These are phyloP conservation scores for Polydrusus tereticollis DNA, from an alignment of 2,888 invertebrate genomes.

Conservation along the genomic window DNA sequence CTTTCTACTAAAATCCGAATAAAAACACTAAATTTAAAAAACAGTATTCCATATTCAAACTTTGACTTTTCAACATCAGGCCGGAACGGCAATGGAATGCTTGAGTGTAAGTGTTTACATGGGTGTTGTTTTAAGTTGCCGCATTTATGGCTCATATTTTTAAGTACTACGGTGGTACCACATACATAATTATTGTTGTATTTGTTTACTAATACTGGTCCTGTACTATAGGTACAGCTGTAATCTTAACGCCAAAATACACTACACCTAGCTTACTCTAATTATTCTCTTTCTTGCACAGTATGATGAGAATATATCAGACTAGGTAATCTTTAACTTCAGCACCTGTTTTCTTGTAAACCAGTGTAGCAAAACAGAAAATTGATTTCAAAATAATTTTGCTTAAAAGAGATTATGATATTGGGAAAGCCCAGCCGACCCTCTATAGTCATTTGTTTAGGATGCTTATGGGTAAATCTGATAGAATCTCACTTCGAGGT, in stretches of 20 bases:
- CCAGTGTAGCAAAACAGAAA: background rate
- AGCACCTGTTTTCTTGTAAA: background rate
- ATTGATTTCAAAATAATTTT: background rate
- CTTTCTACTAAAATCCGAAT: no score
- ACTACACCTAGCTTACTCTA: no score
- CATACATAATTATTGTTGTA: no score
- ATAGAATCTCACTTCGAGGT: slow-evolving; percentile 35
- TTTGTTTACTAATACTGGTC: no score
- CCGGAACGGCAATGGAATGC: slow-evolving; percentile 96
- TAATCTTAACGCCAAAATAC: no score
- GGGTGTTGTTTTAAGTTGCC: slow-evolving; percentile 22
- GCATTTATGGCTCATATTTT: slow-evolving; percentile 34
- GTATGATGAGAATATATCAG: no score
- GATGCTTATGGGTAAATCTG: slow-evolving; percentile 33
- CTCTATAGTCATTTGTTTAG: slow-evolving; percentile 26
- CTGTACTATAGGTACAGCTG: no score
- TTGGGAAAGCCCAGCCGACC: background rate
- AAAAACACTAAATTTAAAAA: no score
- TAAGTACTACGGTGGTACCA: no score
- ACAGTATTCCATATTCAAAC: no score
- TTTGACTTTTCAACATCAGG: slow-evolving; percentile 97
- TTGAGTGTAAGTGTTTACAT: slow-evolving; percentile 82
- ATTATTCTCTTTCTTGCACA: no score
- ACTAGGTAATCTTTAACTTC: no score
- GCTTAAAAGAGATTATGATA: background rate